These are phyloP conservation scores for Lapara coniferarum DNA, from an alignment of 2,888 invertebrate genomes.

Conservation along the genomic window DNA sequence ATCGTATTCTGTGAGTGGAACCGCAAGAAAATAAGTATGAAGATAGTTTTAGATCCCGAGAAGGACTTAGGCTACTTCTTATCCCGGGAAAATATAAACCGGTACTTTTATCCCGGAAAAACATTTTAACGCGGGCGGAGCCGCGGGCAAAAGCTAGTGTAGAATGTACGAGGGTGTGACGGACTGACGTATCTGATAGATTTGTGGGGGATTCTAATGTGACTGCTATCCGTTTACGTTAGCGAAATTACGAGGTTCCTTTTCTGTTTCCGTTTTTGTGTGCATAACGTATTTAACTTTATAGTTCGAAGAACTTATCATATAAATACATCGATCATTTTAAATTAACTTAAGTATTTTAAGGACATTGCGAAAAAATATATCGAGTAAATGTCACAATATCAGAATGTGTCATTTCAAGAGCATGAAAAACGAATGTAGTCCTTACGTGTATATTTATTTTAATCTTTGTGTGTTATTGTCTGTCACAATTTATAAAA, in stretches of 20 bases:
- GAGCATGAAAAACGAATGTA: neutral
- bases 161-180: neutral
- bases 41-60: too few relatives aligned
- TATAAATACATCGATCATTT: neutral
- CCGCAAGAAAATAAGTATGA: too few relatives aligned
- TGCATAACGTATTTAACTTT: too few relatives aligned
- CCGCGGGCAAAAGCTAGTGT: too few relatives aligned
- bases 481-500: neutral
- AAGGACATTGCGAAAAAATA: neutral
- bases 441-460: neutral
- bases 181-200: neutral
- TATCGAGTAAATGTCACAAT: neutral
- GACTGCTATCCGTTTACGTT: neutral
- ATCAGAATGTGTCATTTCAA: neutral
- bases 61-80: too few relatives aligned
- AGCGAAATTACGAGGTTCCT: neutral
- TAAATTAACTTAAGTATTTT: too few relatives aligned
- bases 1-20: too few relatives aligned
- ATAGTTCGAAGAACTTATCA: neutral
- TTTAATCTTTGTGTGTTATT: neutral
- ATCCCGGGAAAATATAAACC: too few relatives aligned
- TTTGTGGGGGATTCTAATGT: neutral
- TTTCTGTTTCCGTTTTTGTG: neutral
- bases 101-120: too few relatives aligned
- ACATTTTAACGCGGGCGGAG: too few relatives aligned